Base-by-base conservation (phyloP, 2,113 vertebrate species). In the Bambusicola thoracicus region DNA sequence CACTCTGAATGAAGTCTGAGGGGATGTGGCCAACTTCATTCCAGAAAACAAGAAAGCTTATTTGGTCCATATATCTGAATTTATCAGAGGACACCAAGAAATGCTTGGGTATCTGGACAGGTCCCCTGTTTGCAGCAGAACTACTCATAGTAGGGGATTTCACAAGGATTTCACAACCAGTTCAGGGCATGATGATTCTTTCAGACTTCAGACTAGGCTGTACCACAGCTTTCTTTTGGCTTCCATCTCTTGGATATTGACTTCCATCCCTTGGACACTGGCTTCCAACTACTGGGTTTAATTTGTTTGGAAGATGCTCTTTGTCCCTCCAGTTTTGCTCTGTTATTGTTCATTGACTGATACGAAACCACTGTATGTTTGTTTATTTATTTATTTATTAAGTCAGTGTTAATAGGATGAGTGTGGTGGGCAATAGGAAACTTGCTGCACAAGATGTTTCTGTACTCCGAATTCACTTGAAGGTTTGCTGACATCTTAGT, bases 1-100 rank as follows among this genome's bases (percentile, higher is more conserved):
- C 0, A 0, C 4, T 3, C 27, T 0, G 0, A 38, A 17, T 34
- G 18, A 62, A 81, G 41, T 21, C 53, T 32, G 36, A 24, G 44
- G 22, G 30, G 7, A 56, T 30, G 49, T 22, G 59, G 46, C 38
- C 0, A 2, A 51, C 25, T 17, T 32, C 67, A 30, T 29, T 55
- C 41, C 29, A 36, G 65, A 17, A 87, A 66, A 63, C 70, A 19
- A 79, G 41, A 49, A 1, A 1, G 8, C 16, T 93, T 69, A 40
- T 89, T 74, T 59, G 22, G 58, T 78, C 55, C 85, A 17, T 8
- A 1, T 21, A 25, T 29, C 53, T 79, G 27, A 36, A 51, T 53
- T 32, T 55, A 70, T 40, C 34, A 73, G 63, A 78, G 51, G 30
- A 85, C 44, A 48, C 21, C 55, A 48, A 67, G 40, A 56, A 61